Base-by-base conservation (phyloP, 1,140 invertebrate genomes). In the Diachasma alloeum region DNA sequence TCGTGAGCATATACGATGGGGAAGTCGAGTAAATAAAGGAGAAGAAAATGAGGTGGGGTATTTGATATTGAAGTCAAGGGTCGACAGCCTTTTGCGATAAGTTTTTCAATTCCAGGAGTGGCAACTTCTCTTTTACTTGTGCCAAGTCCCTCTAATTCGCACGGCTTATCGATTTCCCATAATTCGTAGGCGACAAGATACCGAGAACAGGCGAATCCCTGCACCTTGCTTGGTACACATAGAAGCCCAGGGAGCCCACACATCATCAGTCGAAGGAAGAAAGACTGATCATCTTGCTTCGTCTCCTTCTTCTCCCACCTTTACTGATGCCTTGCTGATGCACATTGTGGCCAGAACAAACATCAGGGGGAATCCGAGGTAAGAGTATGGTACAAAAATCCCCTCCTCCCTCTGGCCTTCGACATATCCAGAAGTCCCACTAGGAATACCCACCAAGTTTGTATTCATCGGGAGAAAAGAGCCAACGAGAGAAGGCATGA, bases 401-500 rank as follows among this genome's bases (percentile, higher is more conserved):
- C 48, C 19, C 48, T 42, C 48, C n/a, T 11, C 24, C 70, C 46
- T 48, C 42, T 26, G 10, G 13, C 31, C 17, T 15, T 11, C 31
- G 13, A 72, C 48, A 72, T 56, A 73, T 56, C 59, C 19, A 63
- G 59, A 26, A 26, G 59, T 56, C 39, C 9, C 13, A 42, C 39
- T 42, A 26, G 59, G 19, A 11, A 19, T 15, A 31, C 5, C 53
- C 46, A 36, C 0, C n/a, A 44, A 46, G 46, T 53, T 72, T 24
- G 44, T 73, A 48, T 53, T n/a, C 53, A 39, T 73, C n/a, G 53
- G 31, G 19, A 37, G 59, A 63, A 63, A 63, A 63, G 59, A 63
- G 42, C 0, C 22, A 42, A 46, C 72, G 56, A 73, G 31, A 46
- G n/a, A 13, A 42, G 17, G n/a, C 36, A 13, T 22, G 19, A 63